A percentile compares a stretch with the other conserved stretches of the same genome.
These are phyloP conservation scores for Ceratina calcarata DNA, from an alignment of 1,140 invertebrate species.

Conservation along the genomic window DNA sequence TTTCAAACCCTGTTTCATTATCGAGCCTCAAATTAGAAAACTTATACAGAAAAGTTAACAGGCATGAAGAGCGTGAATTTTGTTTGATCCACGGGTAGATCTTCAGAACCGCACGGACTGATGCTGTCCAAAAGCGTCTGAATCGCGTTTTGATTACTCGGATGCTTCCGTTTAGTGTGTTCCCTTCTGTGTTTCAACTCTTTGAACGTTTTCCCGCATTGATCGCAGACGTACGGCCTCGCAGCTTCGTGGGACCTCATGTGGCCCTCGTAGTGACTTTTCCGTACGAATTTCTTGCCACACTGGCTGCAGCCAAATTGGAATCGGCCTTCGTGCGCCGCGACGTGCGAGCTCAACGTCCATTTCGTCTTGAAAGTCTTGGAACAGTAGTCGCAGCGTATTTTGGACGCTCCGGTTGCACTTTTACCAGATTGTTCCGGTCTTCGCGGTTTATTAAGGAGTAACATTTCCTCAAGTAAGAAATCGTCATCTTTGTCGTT, in stretches of 20 bases:
- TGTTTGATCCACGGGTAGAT: constrained; percentile 68
- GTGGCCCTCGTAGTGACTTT: constrained; percentile 78
- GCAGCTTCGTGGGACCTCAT: constrained; percentile 77
- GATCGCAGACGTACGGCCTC: constrained; percentile 76
- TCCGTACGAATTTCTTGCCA: constrained; percentile 78
- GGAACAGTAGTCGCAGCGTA: constrained; percentile 77
- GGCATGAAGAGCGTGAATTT: constrained; percentile 79
- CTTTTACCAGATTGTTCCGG: constrained; percentile 37
- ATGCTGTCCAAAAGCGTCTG: constrained; percentile 75
- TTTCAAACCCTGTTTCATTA: constrained; percentile 6
- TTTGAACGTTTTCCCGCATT: constrained; percentile 78
- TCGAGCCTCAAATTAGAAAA: background rate
- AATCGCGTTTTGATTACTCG: constrained; percentile 71
- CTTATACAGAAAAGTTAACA: constrained; percentile 75
- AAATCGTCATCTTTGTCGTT: constrained; percentile 73
- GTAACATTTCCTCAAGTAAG: constrained; percentile 75
- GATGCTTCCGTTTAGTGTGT: constrained; percentile 77
- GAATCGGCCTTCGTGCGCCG: constrained; percentile 77
- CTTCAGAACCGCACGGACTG: constrained; percentile 72
- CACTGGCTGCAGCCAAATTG: constrained; percentile 78
- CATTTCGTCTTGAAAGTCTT: constrained; percentile 79
- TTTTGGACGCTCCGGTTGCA: constrained; percentile 58
- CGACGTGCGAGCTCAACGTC: constrained; percentile 78
- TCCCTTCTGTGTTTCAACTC: constrained; percentile 77
- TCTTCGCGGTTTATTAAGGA: constrained; percentile 69